Conservation (phyloP, 1,140 invertebrate genomes). For the Harpegnathos saltator region DNA sequence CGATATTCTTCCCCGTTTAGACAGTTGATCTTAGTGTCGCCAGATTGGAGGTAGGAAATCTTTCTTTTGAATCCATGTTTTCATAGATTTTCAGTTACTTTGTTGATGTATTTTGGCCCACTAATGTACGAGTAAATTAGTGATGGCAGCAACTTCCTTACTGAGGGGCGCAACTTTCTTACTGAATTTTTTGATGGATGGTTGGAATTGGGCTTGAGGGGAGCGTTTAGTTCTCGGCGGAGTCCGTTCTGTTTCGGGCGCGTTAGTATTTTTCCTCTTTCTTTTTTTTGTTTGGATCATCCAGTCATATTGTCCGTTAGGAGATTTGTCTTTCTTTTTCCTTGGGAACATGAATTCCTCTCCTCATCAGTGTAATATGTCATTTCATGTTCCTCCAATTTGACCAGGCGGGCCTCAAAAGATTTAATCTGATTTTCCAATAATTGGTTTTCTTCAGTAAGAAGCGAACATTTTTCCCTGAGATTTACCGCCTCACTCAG, state of each 20-base stretch:
- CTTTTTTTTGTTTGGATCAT: neutral
- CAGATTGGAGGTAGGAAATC: neutral
- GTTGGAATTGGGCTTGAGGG: neutral
- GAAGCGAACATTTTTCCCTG: neutral
- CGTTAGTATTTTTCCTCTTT: neutral
- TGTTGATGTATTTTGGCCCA: neutral
- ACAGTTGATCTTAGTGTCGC: neutral
- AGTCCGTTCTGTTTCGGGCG: neutral
- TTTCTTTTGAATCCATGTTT: neutral
- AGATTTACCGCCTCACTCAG: neutral
- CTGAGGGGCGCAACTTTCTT: neutral
- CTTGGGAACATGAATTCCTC: neutral
- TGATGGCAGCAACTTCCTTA: neutral
- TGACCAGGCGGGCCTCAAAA: neutral
- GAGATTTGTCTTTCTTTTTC: neutral
- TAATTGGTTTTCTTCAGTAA: neutral
- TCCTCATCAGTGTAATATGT: neutral
- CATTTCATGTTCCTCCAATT: neutral
- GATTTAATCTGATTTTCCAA: neutral
- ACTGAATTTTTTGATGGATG: neutral
- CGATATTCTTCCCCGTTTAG: neutral
- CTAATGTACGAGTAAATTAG: neutral
- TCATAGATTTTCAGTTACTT: neutral
- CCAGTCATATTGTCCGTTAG: neutral
- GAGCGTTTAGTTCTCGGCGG: neutral